These are phyloP conservation scores for Hyles vespertilio DNA, from an alignment of 1,140 invertebrate genomes.

Conservation along the genomic window DNA sequence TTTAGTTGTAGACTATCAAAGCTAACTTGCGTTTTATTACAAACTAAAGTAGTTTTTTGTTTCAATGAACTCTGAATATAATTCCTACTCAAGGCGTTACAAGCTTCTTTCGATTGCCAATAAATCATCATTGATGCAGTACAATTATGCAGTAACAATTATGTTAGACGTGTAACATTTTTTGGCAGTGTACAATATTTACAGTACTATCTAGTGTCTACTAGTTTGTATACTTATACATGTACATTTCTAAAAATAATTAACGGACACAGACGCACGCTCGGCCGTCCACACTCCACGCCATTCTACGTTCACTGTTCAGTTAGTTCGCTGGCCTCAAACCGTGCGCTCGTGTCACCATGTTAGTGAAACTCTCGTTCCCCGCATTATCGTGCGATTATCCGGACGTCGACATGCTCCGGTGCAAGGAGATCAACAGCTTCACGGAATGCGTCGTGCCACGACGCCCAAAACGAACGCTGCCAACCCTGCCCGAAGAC, in stretches of 20 bases:
- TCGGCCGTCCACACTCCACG: constrained; percentile 1
- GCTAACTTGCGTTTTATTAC: no score
- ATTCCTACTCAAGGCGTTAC: no score
- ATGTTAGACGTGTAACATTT: no score
- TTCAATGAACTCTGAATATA: no score
- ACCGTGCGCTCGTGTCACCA: constrained; percentile 39
- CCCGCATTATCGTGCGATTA: constrained; percentile 34
- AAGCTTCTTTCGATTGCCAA: no score
- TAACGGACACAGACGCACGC: constrained; percentile 1
- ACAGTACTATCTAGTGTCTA: constrained; percentile 4
- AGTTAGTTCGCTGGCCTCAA: constrained; percentile 37
- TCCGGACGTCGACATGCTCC: constrained; percentile 55
- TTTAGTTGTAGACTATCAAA: no score
- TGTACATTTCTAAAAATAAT: constrained; percentile 9
- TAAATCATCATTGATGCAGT: no score
- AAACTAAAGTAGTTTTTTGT: no score
- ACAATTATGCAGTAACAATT: no score
- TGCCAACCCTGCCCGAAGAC: constrained; percentile 61
- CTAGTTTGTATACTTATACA: neutral
- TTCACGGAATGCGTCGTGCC: constrained; percentile 56
- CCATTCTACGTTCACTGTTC: constrained; percentile 1
- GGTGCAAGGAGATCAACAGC: constrained; percentile 46
- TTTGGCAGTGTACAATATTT: constrained; percentile 16
- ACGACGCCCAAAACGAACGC: constrained; percentile 39
- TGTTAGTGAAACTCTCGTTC: constrained; percentile 54